These are phyloP conservation scores for Heterotilapia buettikoferi DNA, from an alignment of 2,113 vertebrate species.

Conservation along the genomic window DNA sequence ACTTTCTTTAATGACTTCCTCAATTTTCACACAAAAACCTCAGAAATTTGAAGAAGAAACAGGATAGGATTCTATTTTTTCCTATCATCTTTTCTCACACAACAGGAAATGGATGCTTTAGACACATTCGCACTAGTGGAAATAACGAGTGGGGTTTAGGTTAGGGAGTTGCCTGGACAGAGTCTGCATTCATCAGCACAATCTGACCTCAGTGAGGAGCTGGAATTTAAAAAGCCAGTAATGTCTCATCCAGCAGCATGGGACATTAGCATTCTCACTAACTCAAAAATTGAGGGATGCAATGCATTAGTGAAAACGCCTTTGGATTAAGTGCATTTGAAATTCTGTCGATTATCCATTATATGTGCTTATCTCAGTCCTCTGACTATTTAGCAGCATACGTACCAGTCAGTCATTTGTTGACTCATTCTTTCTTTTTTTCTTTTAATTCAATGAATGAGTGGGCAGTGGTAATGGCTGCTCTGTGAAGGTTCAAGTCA, in stretches of 20 bases:
- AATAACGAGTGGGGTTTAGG: background rate
- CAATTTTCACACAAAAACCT: background rate
- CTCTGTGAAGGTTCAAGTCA: background rate
- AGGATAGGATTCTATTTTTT: background rate
- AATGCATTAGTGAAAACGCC: background rate
- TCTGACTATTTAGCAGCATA: background rate
- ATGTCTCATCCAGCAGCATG: background rate
- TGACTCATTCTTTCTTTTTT: background rate
- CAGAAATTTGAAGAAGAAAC: background rate
- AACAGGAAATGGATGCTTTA: background rate
- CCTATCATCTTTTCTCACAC: background rate
- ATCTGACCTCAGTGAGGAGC: background rate
- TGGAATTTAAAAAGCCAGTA: background rate
- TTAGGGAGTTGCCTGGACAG: background rate
- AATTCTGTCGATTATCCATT: background rate
- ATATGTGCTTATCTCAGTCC: background rate
- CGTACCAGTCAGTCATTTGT: background rate
- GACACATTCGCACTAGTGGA: background rate
- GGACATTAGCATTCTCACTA: background rate
- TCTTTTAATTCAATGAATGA: background rate
- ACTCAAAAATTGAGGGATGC: background rate
- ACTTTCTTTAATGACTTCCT: background rate
- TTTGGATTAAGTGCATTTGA: background rate
- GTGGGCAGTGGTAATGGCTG: slow-evolving; percentile 3
- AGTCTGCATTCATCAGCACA: background rate